Base-by-base conservation (phyloP, 2,888 invertebrate species). In the Drosophila leonis region DNA sequence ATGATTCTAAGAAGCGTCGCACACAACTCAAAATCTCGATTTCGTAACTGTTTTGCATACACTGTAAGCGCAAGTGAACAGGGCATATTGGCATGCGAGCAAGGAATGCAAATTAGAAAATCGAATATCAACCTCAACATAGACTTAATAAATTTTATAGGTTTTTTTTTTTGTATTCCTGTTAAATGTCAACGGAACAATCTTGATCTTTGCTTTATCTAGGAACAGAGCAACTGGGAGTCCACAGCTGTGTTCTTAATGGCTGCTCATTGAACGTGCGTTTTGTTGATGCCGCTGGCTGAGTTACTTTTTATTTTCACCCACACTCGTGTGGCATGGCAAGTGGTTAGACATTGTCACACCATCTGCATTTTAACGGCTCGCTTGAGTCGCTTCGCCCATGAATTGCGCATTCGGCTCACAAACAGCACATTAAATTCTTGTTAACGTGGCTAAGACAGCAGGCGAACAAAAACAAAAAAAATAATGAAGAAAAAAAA, bases 371-470 rank as follows among this genome's bases (percentile, higher is more conserved):
- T 86, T 80, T 73, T 57, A 88, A 87, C 70, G 49, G 62, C 63
- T 55, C 57, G 61, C 54, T 60, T 48, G 66, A 56, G 57, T 56
- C 48, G 54, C 65, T 65, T 61, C 8, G 64, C 65, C 66, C 65
- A 71, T 46, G 59, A 67, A 59, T 80, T 76, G 61, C 44, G 15
- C 51, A 81, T 83, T 74, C 83, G 55, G 46, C 51, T 57, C 82
- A 82, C 88, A 83, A 29, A 52, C 27, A 48, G 56, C 71, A 60
- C 82, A 82, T 84, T 70, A 83, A 83, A 86, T 85, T 86, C 85
- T 86, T 83, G 70, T 72, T 78, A 86, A 82, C 88, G 88, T 85
- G 86, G 80, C 86, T 83, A 86, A 87, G 78, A 75, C 80, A 59
- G 59, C 65, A 33, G 44, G 37, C 39, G 20, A 1, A 29, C 48